phyloP scores from a whole-genome alignment of 2,888 invertebrate species.

The Metopia argyrocephala region DNA sequence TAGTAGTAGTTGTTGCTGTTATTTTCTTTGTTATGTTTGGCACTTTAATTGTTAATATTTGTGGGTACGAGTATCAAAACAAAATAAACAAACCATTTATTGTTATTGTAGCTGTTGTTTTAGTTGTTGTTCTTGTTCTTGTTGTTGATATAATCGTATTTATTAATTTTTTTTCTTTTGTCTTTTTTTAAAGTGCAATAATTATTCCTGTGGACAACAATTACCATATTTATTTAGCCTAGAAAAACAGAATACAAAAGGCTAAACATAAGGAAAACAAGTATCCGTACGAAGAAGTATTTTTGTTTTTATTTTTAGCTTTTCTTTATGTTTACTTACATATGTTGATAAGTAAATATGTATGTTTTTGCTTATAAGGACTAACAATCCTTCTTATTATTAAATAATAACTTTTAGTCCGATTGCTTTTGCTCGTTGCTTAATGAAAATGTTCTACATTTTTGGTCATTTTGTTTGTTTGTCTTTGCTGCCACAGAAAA shows the following conservation, averaged over 20 bases:
- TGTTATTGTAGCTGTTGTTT: neutral
- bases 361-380: no score
- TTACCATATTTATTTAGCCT: constrained; percentile 60
- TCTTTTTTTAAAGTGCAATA: constrained; percentile 44
- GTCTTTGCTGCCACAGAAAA: constrained; percentile 27
- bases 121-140: no score
- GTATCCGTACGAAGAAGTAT: neutral
- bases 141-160: constrained; percentile 40
- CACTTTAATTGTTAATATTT: constrained; percentile 44
- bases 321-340: constrained; percentile 21
- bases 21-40: neutral
- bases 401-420: neutral
- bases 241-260: constrained; percentile 23
- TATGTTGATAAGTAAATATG: no score
- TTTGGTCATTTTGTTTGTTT: constrained; percentile 32
- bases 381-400: neutral
- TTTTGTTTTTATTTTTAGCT: constrained; percentile 9
- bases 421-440: neutral
- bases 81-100: constrained; percentile 15
- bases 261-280: constrained; percentile 7
- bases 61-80: neutral
- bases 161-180: neutral
- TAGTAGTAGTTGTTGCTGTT: neutral
- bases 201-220: constrained; percentile 54
- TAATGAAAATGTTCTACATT: neutral